Evolutionary conservation across 1,140 invertebrate genomes (phyloP), one percentile per base, ranked within the genome.

Genomic region (Ostrea edulis): DNA sequence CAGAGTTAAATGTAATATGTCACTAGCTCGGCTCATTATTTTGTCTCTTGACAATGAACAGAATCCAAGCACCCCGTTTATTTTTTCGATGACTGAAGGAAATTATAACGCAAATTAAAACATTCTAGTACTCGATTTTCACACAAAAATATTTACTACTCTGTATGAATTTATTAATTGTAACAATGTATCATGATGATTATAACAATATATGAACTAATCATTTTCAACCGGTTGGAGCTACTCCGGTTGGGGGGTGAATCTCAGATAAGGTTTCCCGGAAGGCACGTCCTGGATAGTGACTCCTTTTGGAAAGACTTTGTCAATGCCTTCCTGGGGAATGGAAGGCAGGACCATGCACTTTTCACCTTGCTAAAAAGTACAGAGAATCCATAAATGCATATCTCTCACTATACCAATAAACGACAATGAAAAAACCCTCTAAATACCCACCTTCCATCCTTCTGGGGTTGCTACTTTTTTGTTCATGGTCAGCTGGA

Each of bases 401-500:
- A 20, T 29, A 8, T 1, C 3, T 68, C 8, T 25, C 51, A n/a
- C 20, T 82, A 29, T 44, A 44, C 35, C 35, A 44, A 44, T 44
- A 20, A 65, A 82, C 25, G 82, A 55, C 8, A 77, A 35, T 58
- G 29, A 25, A 65, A 14, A 25, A 62, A 8, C 1, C 29, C 8
- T 71, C 25, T 8, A 25, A 71, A 68, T 11, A 95, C 96, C 96
- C 96, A 97, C 97, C 94, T 96, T 95, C 98, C 98, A 98, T 93
- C 98, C 97, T 51, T 97, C 98, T 22, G 98, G 98, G 0, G 98
- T 98, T 35, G 98, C 96, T 92, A 98, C 97, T 94, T 97, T 97
- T 91, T 97, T 97, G 82, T 95, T 96, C 87, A 97, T 96, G 25
- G 98, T 98, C 81, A 99, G 94, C 94, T 98, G 97, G 8, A 99